phyloP scores from a whole-genome alignment of 1,140 invertebrate species.

The Parapsyche elsis region DNA sequence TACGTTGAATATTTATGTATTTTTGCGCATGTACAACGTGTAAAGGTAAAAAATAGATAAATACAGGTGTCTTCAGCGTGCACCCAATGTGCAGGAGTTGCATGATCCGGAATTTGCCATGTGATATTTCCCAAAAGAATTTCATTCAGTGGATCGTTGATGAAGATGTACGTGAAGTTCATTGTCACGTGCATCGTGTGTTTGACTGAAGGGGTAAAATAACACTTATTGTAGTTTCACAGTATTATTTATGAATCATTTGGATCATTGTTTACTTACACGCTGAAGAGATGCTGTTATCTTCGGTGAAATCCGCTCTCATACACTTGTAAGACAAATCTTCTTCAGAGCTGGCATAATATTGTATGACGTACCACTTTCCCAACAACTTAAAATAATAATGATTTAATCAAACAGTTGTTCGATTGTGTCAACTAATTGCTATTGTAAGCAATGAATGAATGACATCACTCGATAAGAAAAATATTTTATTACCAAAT shows the following conservation, averaged over 20 bases:
- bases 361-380: conserved; percentile 85
- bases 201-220: not conserved
- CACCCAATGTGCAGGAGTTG: conserved; percentile 82
- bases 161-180: conserved; percentile 88
- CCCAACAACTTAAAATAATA: conserved; percentile 75
- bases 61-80: conserved; percentile 86
- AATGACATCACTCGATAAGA: conserved; percentile 8
- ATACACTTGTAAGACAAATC: conserved; percentile 84
- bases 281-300: conserved; percentile 54
- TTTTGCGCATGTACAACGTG: not conserved
- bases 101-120: conserved; percentile 80
- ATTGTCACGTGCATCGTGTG: conserved; percentile 72
- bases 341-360: conserved; percentile 88
- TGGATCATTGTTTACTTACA: not conserved
- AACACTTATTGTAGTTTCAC: not conserved
- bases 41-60: conserved; percentile 57
- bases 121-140: conserved; percentile 85
- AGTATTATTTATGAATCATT: not conserved
- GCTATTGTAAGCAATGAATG: conserved; percentile 54
- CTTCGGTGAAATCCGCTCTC: conserved; percentile 77
- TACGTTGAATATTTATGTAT: too few species aligned
- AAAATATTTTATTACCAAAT: conserved; percentile 25
- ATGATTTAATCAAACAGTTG: not conserved
- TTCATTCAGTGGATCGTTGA: conserved; percentile 83
- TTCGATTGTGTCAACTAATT: not conserved